Evolutionary conservation across 2,888 invertebrate species (phyloP).

Genomic region (Orthosia gothica): DNA sequence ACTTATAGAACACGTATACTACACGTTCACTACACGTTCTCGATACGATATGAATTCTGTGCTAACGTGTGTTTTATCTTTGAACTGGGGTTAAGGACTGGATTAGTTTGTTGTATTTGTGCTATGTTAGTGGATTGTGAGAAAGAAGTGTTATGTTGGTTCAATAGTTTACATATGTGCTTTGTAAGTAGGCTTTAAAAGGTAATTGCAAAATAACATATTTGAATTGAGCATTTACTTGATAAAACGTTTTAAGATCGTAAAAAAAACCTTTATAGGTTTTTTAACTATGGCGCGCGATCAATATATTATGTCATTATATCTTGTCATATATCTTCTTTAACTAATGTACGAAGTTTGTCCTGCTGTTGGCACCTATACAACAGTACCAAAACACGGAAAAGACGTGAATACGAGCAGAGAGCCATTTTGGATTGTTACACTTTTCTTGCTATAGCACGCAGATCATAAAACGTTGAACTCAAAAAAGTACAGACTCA

Average conservation of each 20-base stretch:
- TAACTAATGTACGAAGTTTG: neutral
- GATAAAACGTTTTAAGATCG: neutral
- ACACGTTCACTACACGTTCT: constrained; percentile 13
- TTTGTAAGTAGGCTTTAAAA: neutral
- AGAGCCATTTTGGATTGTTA: neutral
- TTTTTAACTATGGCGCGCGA: too few species aligned
- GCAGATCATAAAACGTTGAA: constrained; percentile 3
- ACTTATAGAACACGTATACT: constrained; percentile 47
- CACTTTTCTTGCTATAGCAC: neutral
- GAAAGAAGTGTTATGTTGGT: neutral
- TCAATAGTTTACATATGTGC: neutral
- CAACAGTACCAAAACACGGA: neutral
- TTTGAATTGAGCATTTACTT: neutral
- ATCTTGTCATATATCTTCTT: too few species aligned
- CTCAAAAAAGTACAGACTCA: neutral
- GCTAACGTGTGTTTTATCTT: constrained; percentile 42
- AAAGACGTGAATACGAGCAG: neutral
- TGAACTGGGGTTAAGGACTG: constrained; percentile 12
- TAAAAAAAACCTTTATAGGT: neutral
- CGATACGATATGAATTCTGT: constrained; percentile 45
- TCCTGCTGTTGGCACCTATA: neutral
- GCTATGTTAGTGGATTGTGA: neutral
- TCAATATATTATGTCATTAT: too few species aligned
- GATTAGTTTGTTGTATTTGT: neutral
- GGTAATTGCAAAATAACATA: too few species aligned